Percentiles rank a stretch among this genome's conserved stretches.
Evolutionary conservation across 2,797 vertebrate species (phyloP).

Genomic region (Cygnus olor): DNA sequence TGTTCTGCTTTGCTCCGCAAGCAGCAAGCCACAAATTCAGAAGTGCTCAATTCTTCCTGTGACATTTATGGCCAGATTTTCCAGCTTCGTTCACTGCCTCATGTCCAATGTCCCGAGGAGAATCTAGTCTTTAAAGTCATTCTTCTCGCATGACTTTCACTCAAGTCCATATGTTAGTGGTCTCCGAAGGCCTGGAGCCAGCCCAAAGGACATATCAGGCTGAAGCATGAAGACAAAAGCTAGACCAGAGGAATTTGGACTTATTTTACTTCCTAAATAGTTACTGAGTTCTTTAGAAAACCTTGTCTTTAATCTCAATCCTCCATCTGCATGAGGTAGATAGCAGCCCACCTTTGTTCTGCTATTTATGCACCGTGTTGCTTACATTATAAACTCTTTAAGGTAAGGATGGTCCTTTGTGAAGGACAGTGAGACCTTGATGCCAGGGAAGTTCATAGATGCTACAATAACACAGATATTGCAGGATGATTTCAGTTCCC

Average conservation of each 20-base stretch:
- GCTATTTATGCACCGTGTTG: background rate
- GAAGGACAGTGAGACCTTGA: background rate
- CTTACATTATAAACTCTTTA: background rate
- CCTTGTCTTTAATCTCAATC: background rate
- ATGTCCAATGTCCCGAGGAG: background rate
- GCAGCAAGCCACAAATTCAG: background rate
- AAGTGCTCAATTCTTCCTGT: background rate
- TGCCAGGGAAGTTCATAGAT: background rate
- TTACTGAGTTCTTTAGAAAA: background rate
- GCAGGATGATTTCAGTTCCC: background rate
- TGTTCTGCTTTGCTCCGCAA: background rate
- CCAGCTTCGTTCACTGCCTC: constrained; percentile 4
- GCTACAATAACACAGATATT: background rate
- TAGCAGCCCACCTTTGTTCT: background rate
- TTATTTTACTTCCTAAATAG: background rate
- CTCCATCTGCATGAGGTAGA: background rate
- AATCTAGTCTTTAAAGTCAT: background rate
- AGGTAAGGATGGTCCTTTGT: background rate
- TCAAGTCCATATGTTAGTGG: background rate
- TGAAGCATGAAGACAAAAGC: background rate
- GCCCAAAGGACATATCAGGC: background rate
- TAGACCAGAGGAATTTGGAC: background rate
- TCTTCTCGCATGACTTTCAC: constrained; percentile 2
- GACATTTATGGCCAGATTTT: constrained; percentile 20
- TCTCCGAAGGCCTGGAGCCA: background rate